phyloP scores from a whole-genome alignment of 1,140 invertebrate species.

The Sipha flava region DNA sequence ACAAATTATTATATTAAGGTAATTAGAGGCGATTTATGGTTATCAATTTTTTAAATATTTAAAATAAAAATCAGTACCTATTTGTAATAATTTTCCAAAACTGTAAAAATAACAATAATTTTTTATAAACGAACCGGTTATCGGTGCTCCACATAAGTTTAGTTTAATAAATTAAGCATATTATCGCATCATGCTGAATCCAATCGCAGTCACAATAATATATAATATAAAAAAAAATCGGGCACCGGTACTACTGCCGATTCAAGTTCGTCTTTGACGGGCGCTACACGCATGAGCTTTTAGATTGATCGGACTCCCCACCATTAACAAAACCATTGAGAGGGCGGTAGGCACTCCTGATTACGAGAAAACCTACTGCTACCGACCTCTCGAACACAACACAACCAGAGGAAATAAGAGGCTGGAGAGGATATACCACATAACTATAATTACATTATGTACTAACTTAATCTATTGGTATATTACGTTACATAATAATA shows the following conservation, averaged over 20 bases:
- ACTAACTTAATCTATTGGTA: no score
- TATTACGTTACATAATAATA: no score
- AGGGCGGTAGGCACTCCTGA: slow-evolving; percentile 4
- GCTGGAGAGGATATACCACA: neutral
- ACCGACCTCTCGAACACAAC: neutral
- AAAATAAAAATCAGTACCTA: no score
- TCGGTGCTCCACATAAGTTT: no score
- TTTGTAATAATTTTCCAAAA: no score
- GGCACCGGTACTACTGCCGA: neutral
- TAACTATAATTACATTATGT: no score
- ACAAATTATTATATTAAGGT: no score
- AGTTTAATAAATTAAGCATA: neutral
- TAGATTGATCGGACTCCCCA: slow-evolving; percentile 25
- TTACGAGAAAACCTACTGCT: slow-evolving; percentile 14
- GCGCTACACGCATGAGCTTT: slow-evolving; percentile 26
- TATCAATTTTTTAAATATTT: no score
- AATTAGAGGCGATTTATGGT: no score
- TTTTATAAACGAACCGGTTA: no score
- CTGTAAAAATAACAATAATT: no score
- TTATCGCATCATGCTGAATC: neutral
- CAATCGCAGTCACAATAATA: neutral
- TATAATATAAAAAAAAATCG: neutral
- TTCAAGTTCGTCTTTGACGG: slow-evolving; percentile 9
- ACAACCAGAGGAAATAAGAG: neutral
- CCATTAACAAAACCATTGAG: slow-evolving; percentile 27